Conservation (phyloP, 2,888 invertebrate genomes). For the Pheosia tremula region DNA sequence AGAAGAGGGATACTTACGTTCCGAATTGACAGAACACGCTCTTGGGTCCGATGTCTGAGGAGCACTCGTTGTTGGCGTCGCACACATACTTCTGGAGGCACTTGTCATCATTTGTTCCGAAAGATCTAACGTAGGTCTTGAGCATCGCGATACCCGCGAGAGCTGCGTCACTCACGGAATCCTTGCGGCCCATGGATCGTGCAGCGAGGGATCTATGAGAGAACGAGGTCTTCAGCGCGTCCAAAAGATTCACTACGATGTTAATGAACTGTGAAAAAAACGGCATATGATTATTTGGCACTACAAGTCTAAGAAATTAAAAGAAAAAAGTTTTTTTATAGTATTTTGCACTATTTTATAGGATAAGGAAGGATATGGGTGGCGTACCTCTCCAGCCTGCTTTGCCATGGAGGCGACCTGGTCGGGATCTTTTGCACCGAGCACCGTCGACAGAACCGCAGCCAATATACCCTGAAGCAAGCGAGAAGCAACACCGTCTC, state of each 20-base stretch:
- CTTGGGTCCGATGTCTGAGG: conserved; percentile 90
- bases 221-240: conserved; percentile 96
- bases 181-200: conserved; percentile 93
- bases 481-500: conserved; percentile 84
- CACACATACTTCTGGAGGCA: conserved; percentile 95
- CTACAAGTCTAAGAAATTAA: background rate
- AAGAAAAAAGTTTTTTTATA: background rate
- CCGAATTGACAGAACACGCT: conserved; percentile 96
- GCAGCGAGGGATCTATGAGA: conserved; percentile 95
- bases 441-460: conserved; percentile 94
- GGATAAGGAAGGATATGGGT: conserved; percentile 64
- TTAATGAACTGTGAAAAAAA: conserved; percentile 90
- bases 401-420: conserved; percentile 97
- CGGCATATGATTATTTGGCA: background rate
- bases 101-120: conserved; percentile 90
- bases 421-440: conserved; percentile 96
- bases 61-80: conserved; percentile 95
- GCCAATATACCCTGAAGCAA: conserved; percentile 95
- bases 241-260: conserved; percentile 95
- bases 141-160: conserved; percentile 94
- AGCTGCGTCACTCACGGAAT: conserved; percentile 95
- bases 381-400: conserved; percentile 97
- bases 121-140: conserved; percentile 94
- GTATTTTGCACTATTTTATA: conserved; percentile 9
- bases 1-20: conserved; percentile 88